A percentile compares a stretch with the other conserved stretches of the same genome.
These are phyloP conservation scores for Procavia capensis DNA, from an alignment of 2,113 vertebrate genomes.

Conservation along the genomic window DNA sequence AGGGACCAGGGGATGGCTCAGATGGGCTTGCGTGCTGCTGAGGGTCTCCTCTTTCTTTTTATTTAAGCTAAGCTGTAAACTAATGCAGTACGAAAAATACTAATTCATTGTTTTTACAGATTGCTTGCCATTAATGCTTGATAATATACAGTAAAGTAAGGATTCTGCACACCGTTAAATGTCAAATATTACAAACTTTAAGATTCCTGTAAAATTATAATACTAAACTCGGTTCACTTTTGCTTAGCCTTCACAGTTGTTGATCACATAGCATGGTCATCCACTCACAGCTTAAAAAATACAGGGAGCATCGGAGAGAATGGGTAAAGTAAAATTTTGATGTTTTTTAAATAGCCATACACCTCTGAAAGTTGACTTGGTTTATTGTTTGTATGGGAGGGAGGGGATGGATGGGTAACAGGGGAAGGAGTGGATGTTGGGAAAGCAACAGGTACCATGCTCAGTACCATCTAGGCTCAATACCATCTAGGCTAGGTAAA, in stretches of 20 bases:
- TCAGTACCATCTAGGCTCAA: neutral
- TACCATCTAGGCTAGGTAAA: neutral
- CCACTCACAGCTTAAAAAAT: conserved; percentile 83
- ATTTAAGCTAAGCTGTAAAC: conserved; percentile 55
- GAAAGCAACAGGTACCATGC: conserved; percentile 69
- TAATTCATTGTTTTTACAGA: conserved; percentile 69
- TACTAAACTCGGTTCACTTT: conserved; percentile 83
- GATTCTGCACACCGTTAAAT: conserved; percentile 75
- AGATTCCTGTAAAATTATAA: conserved; percentile 77
- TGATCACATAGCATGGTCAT: conserved; percentile 84
- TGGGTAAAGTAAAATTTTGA: conserved; percentile 84
- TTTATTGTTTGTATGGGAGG: conserved; percentile 78
- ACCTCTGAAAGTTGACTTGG: conserved; percentile 77
- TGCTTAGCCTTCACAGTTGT: conserved; percentile 84
- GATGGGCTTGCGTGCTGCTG: conserved; percentile 62
- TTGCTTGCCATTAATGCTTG: conserved; percentile 78
- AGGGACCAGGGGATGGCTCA: neutral
- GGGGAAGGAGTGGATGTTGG: conserved; percentile 47
- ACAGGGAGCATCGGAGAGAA: conserved; percentile 83
- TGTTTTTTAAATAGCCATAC: conserved; percentile 82
- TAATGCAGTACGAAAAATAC: conserved; percentile 66
- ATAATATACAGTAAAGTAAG: conserved; percentile 75
- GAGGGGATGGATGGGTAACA: conserved; percentile 57
- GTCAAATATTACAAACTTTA: conserved; percentile 78
- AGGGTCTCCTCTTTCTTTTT: conserved; percentile 47